Evolutionary conservation across 2,113 vertebrate genomes (phyloP).

Genomic region (Cygnus atratus): DNA sequence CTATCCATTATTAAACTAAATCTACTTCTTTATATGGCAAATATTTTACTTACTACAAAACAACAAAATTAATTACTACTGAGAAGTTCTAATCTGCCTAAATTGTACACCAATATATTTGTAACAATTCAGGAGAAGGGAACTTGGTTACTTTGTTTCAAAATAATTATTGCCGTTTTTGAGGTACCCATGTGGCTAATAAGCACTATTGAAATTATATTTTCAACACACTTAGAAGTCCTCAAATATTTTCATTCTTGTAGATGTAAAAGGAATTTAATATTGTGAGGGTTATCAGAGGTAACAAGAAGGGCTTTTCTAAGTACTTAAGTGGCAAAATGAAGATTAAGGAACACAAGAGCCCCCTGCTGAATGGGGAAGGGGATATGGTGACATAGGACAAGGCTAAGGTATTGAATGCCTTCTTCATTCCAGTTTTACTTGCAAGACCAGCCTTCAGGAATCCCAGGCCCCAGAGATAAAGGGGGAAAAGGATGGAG

Average conservation of each 20-base stretch:
- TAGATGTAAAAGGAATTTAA: neutral
- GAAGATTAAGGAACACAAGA: neutral
- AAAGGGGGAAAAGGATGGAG: neutral
- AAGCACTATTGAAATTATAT: neutral
- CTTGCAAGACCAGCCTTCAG: neutral
- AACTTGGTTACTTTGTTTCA: neutral
- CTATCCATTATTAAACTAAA: neutral
- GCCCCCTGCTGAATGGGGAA: neutral
- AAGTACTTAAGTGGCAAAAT: neutral
- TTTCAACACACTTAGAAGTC: neutral
- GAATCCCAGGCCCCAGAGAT: neutral
- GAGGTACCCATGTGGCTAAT: neutral
- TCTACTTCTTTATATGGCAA: neutral
- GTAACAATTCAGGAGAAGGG: neutral
- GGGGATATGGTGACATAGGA: neutral
- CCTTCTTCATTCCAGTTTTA: neutral
- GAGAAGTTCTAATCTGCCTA: neutral
- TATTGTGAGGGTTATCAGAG: neutral
- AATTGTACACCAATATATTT: neutral
- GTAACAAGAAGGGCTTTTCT: neutral
- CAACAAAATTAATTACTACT: neutral
- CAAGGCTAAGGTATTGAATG: neutral
- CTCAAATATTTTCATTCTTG: neutral
- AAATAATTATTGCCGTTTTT: neutral
- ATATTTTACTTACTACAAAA: neutral